Conservation (phyloP, 2,888 invertebrate genomes). For the Eurytoma californica region DNA sequence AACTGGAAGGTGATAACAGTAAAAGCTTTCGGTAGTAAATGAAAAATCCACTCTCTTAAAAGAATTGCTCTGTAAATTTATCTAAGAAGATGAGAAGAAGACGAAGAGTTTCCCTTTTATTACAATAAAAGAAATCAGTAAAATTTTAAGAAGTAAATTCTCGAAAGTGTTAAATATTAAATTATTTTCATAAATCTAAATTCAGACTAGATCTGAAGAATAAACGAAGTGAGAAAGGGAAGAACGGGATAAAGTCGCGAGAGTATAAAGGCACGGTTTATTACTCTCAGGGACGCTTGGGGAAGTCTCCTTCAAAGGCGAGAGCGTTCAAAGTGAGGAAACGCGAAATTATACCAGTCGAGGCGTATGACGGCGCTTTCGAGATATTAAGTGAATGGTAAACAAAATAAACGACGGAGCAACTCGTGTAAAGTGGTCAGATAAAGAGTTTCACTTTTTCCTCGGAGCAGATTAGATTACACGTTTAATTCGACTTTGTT, state of each 20-base stretch:
- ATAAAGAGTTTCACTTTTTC: constrained; percentile 28
- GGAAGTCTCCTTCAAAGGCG: constrained; percentile 5
- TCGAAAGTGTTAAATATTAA: too few relatives aligned
- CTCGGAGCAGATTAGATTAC: background rate
- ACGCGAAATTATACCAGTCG: background rate
- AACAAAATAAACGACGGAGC: constrained; percentile 32
- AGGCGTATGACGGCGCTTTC: background rate
- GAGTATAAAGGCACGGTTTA: constrained; percentile 21
- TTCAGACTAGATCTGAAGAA: too few relatives aligned
- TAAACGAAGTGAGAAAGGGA: too few relatives aligned
- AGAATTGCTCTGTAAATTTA: too few relatives aligned
- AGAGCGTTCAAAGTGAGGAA: background rate
- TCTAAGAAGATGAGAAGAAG: too few relatives aligned
- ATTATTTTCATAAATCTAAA: too few relatives aligned
- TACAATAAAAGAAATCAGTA: too few relatives aligned
- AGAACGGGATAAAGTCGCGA: constrained; percentile 5
- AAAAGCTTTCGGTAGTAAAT: too few relatives aligned
- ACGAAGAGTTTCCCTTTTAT: too few relatives aligned
- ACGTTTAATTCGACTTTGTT: constrained; percentile 31
- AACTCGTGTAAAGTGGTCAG: background rate
- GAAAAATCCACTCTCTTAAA: too few relatives aligned
- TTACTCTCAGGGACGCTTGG: background rate
- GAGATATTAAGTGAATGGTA: constrained; percentile 42
- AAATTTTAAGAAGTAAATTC: too few relatives aligned
- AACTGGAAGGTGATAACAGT: too few relatives aligned